Evolutionary conservation across 2,888 invertebrate species (phyloP).

Genomic region (Uropetala carovei): DNA sequence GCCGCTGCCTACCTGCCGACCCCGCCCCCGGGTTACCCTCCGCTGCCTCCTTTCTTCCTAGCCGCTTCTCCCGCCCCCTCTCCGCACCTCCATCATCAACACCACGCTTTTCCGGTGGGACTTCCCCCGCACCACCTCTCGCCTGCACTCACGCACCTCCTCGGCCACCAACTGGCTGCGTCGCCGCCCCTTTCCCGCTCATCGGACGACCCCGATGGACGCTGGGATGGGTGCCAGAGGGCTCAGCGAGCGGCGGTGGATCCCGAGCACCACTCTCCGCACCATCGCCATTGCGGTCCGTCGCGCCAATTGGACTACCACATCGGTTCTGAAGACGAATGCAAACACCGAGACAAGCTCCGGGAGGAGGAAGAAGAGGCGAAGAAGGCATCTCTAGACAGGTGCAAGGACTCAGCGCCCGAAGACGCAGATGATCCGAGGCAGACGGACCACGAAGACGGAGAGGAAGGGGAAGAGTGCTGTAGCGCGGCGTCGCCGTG

Average conservation of each 20-base stretch:
- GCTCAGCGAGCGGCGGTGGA: background rate
- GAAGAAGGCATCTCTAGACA: background rate
- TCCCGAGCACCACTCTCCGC: background rate
- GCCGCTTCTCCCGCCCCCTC: constrained; percentile 74
- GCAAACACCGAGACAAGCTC: constrained; percentile 66
- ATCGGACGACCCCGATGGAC: background rate
- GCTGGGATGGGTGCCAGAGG: background rate
- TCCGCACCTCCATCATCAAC: constrained; percentile 77
- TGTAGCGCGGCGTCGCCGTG: constrained; percentile 64
- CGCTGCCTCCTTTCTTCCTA: constrained; percentile 81
- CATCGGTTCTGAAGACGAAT: background rate
- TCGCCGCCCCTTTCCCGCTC: background rate
- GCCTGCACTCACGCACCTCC: constrained; percentile 68
- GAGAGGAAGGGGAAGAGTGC: constrained; percentile 66
- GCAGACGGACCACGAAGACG: constrained; percentile 64
- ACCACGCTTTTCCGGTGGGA: constrained; percentile 78
- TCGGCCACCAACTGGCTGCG: background rate
- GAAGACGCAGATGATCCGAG: background rate
- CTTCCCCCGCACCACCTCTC: constrained; percentile 72
- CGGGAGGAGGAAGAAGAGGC: constrained; percentile 49
- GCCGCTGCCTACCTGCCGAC: constrained; percentile 74
- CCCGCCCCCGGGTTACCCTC: constrained; percentile 74
- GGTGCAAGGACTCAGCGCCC: background rate
- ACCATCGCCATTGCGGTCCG: background rate
- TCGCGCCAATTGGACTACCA: background rate